Percentiles rank a stretch among this genome's conserved stretches.
Conservation (phyloP, 2,113 vertebrate species). For the Sturnira hondurensis region DNA sequence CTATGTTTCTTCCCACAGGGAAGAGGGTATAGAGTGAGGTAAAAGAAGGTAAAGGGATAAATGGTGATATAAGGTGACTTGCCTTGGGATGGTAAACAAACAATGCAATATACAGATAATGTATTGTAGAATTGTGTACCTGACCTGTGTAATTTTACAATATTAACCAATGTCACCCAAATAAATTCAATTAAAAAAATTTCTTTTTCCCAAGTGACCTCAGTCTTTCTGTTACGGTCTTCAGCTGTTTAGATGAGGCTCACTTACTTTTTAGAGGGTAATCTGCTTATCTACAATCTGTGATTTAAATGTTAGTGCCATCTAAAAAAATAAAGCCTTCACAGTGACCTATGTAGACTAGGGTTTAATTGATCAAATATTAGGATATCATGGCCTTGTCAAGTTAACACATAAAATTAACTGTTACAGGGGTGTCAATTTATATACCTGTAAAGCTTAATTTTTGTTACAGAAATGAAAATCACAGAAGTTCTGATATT, state of each 20-base stretch:
- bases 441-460: background rate
- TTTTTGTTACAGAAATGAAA: background rate
- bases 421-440: background rate
- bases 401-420: background rate
- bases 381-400: background rate
- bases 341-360: background rate
- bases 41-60: too few species aligned
- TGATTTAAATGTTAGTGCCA: background rate
- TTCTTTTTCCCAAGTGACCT: background rate
- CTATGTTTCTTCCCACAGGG: too few species aligned
- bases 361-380: background rate
- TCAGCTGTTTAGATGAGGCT: background rate
- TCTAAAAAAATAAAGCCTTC: background rate
- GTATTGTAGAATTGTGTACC: too few species aligned
- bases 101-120: too few species aligned
- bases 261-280: background rate
- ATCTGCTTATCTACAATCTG: background rate
- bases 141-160: too few species aligned
- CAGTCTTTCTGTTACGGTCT: background rate
- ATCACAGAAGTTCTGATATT: background rate
- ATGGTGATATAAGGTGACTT: too few species aligned
- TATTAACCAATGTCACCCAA: too few species aligned
- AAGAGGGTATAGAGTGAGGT: too few species aligned
- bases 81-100: too few species aligned
- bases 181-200: too few species aligned